Percentiles rank a stretch among this genome's conserved stretches.
phyloP scores from a whole-genome alignment of 64 coral and sea anemone genomes.

The Astreopora myriophthalma region DNA sequence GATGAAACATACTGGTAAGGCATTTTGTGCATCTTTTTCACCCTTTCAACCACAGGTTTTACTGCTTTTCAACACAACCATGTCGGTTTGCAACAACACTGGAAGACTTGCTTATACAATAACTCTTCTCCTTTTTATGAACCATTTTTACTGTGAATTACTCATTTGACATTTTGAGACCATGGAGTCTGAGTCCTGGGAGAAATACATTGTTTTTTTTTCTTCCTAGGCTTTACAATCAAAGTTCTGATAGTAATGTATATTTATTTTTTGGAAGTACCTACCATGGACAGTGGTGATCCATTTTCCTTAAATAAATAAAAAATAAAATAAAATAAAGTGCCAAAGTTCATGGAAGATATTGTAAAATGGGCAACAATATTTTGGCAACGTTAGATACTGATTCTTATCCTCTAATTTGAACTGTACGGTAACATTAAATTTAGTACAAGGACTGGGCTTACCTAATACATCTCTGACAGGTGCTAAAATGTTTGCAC shows the following conservation, averaged over 20 bases:
- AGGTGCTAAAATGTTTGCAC: constrained; percentile 69
- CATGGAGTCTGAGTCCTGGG: background rate
- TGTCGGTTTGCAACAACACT: too few relatives aligned
- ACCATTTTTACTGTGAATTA: too few relatives aligned
- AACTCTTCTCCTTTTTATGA: too few relatives aligned
- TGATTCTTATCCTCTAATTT: background rate
- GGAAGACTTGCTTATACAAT: too few relatives aligned
- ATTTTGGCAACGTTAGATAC: background rate
- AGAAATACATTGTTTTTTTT: background rate
- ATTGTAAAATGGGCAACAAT: background rate
- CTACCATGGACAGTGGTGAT: constrained; percentile 98
- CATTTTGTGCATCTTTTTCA: too few relatives aligned
- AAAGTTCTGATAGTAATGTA: too few relatives aligned
- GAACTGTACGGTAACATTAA: background rate
- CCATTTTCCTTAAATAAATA: constrained; percentile 98
- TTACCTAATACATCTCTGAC: constrained; percentile 99
- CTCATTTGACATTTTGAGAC: too few relatives aligned
- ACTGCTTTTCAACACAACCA: too few relatives aligned
- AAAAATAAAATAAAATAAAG: background rate
- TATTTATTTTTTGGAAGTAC: background rate
- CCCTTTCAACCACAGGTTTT: too few relatives aligned
- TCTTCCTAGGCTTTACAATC: too few relatives aligned
- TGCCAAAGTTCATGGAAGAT: too few relatives aligned
- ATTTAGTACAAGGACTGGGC: background rate
- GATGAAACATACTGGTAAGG: too few relatives aligned